Conservation (phyloP, 2,113 vertebrate genomes). For the Charadrius vociferus region DNA sequence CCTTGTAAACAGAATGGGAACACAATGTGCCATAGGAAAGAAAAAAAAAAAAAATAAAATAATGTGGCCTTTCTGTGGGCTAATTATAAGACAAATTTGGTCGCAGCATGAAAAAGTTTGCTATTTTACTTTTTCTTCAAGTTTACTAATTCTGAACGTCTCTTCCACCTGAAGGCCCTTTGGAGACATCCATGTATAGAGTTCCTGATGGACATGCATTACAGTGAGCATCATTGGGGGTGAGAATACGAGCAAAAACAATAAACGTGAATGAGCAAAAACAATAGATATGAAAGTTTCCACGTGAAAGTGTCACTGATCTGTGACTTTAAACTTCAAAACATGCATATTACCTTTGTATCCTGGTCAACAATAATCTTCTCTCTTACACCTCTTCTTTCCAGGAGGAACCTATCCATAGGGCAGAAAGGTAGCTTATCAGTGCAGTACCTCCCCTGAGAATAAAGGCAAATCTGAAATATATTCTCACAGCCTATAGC, state of each 20-base stretch:
- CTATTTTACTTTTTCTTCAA: not conserved
- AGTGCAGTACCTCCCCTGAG: not conserved
- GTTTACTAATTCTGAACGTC: not conserved
- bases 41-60: not conserved
- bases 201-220: not conserved
- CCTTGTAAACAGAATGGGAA: not conserved
- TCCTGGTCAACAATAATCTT: not conserved
- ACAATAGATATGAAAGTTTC: not conserved
- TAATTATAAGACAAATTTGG: not conserved
- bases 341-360: not conserved
- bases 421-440: not conserved
- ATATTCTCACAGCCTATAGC: not conserved
- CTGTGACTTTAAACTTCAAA: not conserved
- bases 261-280: not conserved
- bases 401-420: not conserved
- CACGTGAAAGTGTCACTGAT: not conserved
- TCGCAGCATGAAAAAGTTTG: not conserved
- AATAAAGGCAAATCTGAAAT: not conserved
- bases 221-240: not conserved
- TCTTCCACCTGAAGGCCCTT: not conserved
- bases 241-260: not conserved
- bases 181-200: not conserved
- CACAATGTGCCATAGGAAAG: not conserved
- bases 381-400: not conserved
- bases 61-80: not conserved